These are phyloP conservation scores for Cephalopachus bancanus DNA, from an alignment of 2,797 vertebrate species.

Conservation along the genomic window DNA sequence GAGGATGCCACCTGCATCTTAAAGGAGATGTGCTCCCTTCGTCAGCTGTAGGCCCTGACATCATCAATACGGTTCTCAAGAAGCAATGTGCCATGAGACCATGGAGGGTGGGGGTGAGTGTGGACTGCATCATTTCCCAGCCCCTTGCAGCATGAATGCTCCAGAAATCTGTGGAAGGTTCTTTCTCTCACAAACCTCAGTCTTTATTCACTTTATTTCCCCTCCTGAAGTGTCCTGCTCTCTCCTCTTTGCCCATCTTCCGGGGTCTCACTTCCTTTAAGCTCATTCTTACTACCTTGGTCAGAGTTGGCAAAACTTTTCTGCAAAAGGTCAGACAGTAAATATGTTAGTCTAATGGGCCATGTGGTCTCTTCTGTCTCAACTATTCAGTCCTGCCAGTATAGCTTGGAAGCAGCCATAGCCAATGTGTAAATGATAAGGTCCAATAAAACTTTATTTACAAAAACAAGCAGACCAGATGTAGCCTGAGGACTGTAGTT, in stretches of 20 bases:
- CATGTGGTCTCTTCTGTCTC: not conserved
- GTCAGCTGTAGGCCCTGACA: not conserved
- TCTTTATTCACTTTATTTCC: not conserved
- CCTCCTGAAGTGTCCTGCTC: not conserved
- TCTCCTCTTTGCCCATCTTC: not conserved
- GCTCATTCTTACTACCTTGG: not conserved
- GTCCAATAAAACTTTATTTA: slow-evolving; percentile 31
- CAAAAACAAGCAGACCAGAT: not conserved
- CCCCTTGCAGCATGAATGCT: not conserved
- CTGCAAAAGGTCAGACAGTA: not conserved
- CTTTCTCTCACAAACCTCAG: not conserved
- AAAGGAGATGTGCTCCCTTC: not conserved
- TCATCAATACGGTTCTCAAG: not conserved
- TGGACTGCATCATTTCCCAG: not conserved
- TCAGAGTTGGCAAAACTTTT: not conserved
- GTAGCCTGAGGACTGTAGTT: not conserved
- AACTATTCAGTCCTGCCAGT: not conserved
- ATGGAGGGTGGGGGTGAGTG: not conserved
- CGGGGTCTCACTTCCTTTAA: not conserved
- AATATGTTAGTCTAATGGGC: not conserved
- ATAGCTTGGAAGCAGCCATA: not conserved
- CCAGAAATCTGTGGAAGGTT: not conserved
- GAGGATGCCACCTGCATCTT: not conserved
- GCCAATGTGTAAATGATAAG: not conserved
- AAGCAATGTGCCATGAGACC: not conserved